These are phyloP conservation scores for Sceliomorpha sp. DNA, from an alignment of 2,888 invertebrate species.

Conservation along the genomic window DNA sequence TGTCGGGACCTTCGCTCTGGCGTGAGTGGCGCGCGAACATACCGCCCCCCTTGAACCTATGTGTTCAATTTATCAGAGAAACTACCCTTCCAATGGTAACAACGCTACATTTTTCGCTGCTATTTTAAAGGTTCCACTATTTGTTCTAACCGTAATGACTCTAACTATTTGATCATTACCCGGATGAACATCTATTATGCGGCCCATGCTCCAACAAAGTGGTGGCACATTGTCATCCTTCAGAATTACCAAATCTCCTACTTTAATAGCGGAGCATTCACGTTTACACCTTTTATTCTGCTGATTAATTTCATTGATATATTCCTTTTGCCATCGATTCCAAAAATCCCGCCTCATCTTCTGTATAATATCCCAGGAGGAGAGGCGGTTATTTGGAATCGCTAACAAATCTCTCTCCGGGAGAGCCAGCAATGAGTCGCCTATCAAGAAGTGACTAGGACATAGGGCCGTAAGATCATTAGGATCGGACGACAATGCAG, in stretches of 20 bases:
- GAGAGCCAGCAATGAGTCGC: background rate
- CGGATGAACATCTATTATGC: background rate
- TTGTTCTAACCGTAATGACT: background rate
- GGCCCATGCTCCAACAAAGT: background rate
- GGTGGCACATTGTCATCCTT: background rate
- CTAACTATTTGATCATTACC: background rate
- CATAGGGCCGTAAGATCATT: slow-evolving; percentile 27
- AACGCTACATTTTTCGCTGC: background rate
- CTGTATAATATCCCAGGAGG: background rate
- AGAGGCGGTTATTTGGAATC: background rate
- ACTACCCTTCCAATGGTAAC: background rate
- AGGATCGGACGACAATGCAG: slow-evolving; percentile 37
- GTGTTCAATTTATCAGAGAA: background rate
- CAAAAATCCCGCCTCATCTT: slow-evolving; percentile 2
- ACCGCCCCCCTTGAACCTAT: slow-evolving; percentile 1
- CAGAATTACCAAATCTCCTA: background rate
- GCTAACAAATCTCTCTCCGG: background rate
- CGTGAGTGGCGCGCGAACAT: slow-evolving; percentile 4
- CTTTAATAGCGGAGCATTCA: no score
- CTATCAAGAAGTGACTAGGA: slow-evolving; percentile 34
- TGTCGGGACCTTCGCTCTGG: no score
- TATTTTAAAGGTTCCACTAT: slow-evolving; percentile 1
- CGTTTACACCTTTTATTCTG: no score
- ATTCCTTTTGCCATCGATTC: slow-evolving; percentile 2
- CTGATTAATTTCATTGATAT: background rate